Percentiles rank a stretch among this genome's conserved stretches.
Conservation (phyloP, 2,888 invertebrate genomes). For the Galeopsomyia nigrocyanea region DNA sequence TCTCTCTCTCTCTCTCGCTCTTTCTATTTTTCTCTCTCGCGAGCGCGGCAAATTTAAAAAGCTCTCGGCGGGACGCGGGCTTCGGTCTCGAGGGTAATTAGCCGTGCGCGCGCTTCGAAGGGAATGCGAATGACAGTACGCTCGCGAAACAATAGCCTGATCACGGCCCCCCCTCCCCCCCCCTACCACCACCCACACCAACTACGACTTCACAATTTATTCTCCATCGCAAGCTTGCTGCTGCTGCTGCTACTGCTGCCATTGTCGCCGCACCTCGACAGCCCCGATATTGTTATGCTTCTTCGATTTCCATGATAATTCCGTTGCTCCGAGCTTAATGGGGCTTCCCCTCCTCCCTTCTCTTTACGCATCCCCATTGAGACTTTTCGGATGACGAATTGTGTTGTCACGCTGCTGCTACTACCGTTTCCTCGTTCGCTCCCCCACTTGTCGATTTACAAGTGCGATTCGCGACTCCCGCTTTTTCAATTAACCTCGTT, state of each 20-base stretch:
- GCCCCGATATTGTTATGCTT: constrained; percentile 39
- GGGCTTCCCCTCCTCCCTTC: background rate
- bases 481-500: constrained; percentile 27
- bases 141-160: constrained; percentile 59
- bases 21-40: no score
- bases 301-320: constrained; percentile 46
- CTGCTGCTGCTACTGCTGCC: background rate
- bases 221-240: constrained; percentile 37
- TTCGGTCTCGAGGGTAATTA: constrained; percentile 60
- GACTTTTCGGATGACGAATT: constrained; percentile 30
- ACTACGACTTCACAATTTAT: constrained; percentile 52
- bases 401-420: background rate
- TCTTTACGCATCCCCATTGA: background rate
- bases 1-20: no score
- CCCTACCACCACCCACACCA: constrained; percentile 19
- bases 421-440: background rate
- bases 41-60: constrained; percentile 52
- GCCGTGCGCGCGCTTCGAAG: constrained; percentile 44
- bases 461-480: background rate
- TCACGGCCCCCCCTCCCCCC: constrained; percentile 52
- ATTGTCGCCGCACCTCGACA: constrained; percentile 26
- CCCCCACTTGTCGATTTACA: background rate
- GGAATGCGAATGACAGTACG: constrained; percentile 40
- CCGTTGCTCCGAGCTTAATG: constrained; percentile 3
- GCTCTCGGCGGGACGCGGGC: constrained; percentile 42